Evolutionary conservation across 2,113 vertebrate species (phyloP), one percentile per base, ranked within the genome.

Genomic region (Eurypyga helias): DNA sequence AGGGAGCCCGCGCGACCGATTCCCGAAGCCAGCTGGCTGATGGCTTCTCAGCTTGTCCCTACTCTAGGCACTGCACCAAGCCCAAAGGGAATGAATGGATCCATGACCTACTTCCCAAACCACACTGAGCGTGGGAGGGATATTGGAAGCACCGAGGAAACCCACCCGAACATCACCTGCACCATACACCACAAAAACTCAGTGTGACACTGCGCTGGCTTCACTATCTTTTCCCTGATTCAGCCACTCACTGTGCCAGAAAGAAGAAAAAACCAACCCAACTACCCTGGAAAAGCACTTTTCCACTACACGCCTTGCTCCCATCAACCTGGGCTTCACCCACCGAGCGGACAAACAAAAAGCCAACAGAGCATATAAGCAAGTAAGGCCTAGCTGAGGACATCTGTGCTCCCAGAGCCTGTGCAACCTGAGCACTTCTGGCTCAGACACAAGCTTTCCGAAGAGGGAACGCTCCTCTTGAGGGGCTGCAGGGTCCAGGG

Each of bases 1-100:
- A 21, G 14, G 45, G 52, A 65, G 34, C 52, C 54, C 36, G 82
- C 26, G 1, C 0, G 1, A 28, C 0, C 16, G 78, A 28, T 5
- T 61, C 46, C 77, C 25, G 5, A 60, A 79, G 55, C 38, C 48
- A 57, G 80, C 17, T 0, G 34, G 76, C 52, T 26, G 48, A 12
- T 1, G 34, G 15, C 2, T 48, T 62, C 83, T 81, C 69, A 66
- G 80, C 62, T 46, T 6, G 1, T 10, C 62, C 67, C 58, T 62
- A 52, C 73, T 61, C 45, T 8, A 14, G 51, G 43, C 51, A 38
- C n/a, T 4, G 46, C 51, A 43, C 70, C 66, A 19, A 58, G 23
- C 41, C 66, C 64, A 19, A 55, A 31, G 58, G 49, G 78, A 93
- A 62, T 1, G 4, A 60, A 64, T 0, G 0, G 69, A 66, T n/a